Conservation (phyloP, 2,797 vertebrate species). For the Todus mexicanus region DNA sequence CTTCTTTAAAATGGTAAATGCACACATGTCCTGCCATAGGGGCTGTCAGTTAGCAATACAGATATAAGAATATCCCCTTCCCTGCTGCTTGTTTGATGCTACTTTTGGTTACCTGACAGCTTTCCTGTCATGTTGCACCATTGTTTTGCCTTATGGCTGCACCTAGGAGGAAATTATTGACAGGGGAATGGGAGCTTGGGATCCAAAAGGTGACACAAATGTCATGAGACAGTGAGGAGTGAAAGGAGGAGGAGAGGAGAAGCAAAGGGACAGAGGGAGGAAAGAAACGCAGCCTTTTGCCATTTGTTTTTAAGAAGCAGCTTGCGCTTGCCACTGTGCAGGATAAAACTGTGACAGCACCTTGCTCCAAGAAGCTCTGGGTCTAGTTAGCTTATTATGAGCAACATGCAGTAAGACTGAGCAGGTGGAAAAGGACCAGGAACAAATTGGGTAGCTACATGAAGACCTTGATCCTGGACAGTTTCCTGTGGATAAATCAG, state of each 20-base stretch:
- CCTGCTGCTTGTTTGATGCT: neutral
- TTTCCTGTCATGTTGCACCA: neutral
- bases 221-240: neutral
- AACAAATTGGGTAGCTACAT: neutral
- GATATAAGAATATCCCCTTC: neutral
- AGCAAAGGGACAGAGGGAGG: neutral
- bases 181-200: neutral
- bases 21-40: neutral
- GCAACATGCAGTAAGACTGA: neutral
- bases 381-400: neutral
- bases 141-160: neutral
- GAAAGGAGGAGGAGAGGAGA: neutral
- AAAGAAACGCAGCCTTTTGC: neutral
- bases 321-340: neutral
- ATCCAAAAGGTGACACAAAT: neutral
- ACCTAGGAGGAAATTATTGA: neutral
- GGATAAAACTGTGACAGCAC: neutral
- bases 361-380: neutral
- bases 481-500: neutral
- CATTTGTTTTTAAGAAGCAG: neutral
- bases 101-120: neutral
- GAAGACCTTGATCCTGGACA: neutral
- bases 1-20: neutral
- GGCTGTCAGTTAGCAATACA: neutral
- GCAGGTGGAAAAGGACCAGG: neutral